Base-by-base conservation (phyloP, 1,140 invertebrate species). In the Planococcus citri region DNA sequence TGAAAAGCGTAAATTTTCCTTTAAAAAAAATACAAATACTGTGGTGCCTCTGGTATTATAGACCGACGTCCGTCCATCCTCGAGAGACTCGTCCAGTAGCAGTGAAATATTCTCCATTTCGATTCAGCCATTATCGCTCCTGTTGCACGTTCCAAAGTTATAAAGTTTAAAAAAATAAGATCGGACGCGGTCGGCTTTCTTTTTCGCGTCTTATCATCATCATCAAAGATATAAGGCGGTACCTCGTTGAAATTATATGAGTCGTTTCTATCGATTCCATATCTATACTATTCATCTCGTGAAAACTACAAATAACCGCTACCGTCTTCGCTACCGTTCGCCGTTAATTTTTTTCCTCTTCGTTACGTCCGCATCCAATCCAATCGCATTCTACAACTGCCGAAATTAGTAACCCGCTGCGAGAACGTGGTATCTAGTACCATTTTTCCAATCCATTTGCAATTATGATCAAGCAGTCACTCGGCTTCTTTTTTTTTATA, bases 381-480 rank as follows among this genome's bases (percentile, higher is more conserved):
- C 29, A 33, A 33, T 33, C 29, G 29, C 29, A 33, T 33, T 33
- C 29, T 33, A 33, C 29, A 33, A 12, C 29, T 17, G 41, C 41
- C 41, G 41, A 51, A 51, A 51, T 51, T 51, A 51, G n/a, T 51
- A 51, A 51, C 41, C 41, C 41, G 41, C 41, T 51, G 41, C 29
- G 29, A 33, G 12, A 6, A 17, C 41, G 41, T n/a, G n/a, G n/a
- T n/a, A 14, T 51, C 41, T 14, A n/a, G n/a, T n/a, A n/a, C n/a
- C n/a, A 20, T 17, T 14, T 51, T 51, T 51, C n/a, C 17, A 20
- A 51, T 51, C 41, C 41, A 51, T 51, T 51, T 51, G 41, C 41
- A 51, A 51, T 51, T 51, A 51, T 51, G 41, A 51, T 51, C 41
- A 51, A 51, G n/a, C n/a, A n/a, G n/a, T n/a, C n/a, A n/a, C n/a